Evolutionary conservation across 1,140 invertebrate species (phyloP), one percentile per base, ranked within the genome.

Genomic region (Achroia grisella): DNA sequence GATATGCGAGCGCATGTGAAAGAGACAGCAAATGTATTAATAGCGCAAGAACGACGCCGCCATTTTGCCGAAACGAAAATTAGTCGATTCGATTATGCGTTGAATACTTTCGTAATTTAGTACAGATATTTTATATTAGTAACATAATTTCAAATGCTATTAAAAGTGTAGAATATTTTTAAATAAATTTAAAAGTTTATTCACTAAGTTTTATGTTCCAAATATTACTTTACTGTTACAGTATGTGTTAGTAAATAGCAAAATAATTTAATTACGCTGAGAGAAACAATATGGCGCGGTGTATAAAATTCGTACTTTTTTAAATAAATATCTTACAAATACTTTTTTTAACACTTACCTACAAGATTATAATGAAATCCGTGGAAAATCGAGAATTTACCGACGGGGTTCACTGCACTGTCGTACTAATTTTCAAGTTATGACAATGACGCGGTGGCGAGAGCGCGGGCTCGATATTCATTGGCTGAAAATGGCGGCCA

Each of bases 351-450:
- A 45, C 23, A 71, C 80, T 78, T 61, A 81, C 80, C 77, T 64
- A 17, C 29, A 48, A 33, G 52, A 62, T 67, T 71, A 68, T 64
- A 67, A 58, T 59, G 60, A 58, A 64, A 62, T 71, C 67, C 63
- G 68, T 58, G 65, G 70, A 73, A 82, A 82, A 79, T 79, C 64
- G 59, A 67, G 56, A 68, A 79, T 78, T 80, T 76, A 67, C 73
- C 67, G 71, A 76, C 81, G 77, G 78, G 74, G 73, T 85, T 81
- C 81, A 78, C 76, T 75, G 76, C 77, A 76, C 78, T 67, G 74
- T 62, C 66, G 77, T 81, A 85, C 81, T 85, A 85, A 81, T 79
- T 81, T 82, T 76, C 77, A 66, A 82, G 80, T 75, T 79, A 79
- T 72, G 73, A 79, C 73, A 73, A 73, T 67, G 81, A 82, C 78